A percentile compares a stretch with the other conserved stretches of the same genome.
Evolutionary conservation across 2,888 invertebrate genomes (phyloP).

Genomic region (Phytoseiulus persimilis): DNA sequence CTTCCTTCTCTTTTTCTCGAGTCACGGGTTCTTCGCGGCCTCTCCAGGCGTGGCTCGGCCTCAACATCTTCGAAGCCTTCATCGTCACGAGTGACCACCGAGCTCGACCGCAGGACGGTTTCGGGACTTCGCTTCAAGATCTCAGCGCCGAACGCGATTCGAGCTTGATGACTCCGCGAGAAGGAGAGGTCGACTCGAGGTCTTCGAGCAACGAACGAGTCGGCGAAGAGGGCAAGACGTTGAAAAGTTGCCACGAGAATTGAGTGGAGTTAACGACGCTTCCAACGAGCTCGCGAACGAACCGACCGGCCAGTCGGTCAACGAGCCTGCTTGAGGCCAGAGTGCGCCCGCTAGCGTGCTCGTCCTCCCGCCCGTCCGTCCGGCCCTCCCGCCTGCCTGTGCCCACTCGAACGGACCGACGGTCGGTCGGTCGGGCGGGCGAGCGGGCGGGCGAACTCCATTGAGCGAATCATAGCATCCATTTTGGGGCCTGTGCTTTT

Average conservation of each 20-base stretch:
- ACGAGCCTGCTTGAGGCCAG: neutral
- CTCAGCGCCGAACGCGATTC: neutral
- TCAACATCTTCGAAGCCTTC: neutral
- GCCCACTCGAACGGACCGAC: neutral
- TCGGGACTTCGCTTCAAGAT: neutral
- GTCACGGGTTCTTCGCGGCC: neutral
- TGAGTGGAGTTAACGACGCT: neutral
- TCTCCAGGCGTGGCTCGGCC: neutral
- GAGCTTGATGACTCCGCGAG: neutral
- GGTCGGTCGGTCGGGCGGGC: too few relatives aligned
- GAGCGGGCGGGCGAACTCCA: neutral
- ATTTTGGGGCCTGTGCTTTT: neutral
- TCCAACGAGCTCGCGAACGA: neutral
- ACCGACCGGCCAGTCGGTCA: neutral
- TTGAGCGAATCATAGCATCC: neutral
- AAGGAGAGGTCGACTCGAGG: neutral
- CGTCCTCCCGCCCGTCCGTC: neutral
- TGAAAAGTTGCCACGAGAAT: neutral
- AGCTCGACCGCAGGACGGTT: neutral
- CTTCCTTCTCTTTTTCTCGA: neutral
- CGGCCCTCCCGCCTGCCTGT: neutral
- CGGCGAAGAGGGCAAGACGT: conserved; percentile 5
- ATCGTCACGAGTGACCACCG: neutral
- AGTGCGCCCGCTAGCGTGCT: neutral
- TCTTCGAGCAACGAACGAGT: neutral